These are phyloP conservation scores for Contarinia nasturtii DNA, from an alignment of 1,140 invertebrate genomes.

Conservation along the genomic window DNA sequence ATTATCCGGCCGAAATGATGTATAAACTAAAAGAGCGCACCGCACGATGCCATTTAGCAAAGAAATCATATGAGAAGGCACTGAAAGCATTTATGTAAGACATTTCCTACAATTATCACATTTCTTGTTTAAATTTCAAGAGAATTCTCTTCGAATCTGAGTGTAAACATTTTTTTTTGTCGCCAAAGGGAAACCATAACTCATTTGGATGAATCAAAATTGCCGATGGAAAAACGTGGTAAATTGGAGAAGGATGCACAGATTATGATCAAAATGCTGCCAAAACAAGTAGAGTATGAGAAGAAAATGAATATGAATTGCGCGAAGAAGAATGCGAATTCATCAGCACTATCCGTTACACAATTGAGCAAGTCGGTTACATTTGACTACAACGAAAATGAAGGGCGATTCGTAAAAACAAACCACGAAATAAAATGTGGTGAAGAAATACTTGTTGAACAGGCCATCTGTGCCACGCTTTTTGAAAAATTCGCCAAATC, in stretches of 20 bases:
- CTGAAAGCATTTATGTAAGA: slow-evolving; percentile 40
- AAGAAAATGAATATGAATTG: slow-evolving; percentile 13
- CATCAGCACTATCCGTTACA: slow-evolving; percentile 7
- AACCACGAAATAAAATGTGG: slow-evolving; percentile 40
- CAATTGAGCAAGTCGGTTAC: slow-evolving; percentile 13
- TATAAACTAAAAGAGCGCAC: slow-evolving; percentile 62
- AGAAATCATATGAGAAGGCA: slow-evolving; percentile 48
- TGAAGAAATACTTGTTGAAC: slow-evolving; percentile 49
- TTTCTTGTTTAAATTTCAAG: background rate
- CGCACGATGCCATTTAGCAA: slow-evolving; percentile 52
- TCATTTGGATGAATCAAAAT: slow-evolving; percentile 38
- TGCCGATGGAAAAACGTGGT: slow-evolving; percentile 40
- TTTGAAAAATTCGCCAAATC: slow-evolving; percentile 44
- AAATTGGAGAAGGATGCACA: slow-evolving; percentile 47
- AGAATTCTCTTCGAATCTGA: no score
- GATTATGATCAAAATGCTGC: slow-evolving; percentile 48
- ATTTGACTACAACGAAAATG: slow-evolving; percentile 18
- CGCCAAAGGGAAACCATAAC: slow-evolving; percentile 35
- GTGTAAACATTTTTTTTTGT: no score
- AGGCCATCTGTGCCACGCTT: slow-evolving; percentile 50
- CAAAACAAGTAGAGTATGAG: slow-evolving; percentile 19
- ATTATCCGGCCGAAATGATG: slow-evolving; percentile 51
- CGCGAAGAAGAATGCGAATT: slow-evolving; percentile 10
- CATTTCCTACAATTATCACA: background rate
- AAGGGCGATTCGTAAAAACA: slow-evolving; percentile 41